phyloP scores from a whole-genome alignment of 2,797 vertebrate genomes.

The Myoxocephalus aenaeus region DNA sequence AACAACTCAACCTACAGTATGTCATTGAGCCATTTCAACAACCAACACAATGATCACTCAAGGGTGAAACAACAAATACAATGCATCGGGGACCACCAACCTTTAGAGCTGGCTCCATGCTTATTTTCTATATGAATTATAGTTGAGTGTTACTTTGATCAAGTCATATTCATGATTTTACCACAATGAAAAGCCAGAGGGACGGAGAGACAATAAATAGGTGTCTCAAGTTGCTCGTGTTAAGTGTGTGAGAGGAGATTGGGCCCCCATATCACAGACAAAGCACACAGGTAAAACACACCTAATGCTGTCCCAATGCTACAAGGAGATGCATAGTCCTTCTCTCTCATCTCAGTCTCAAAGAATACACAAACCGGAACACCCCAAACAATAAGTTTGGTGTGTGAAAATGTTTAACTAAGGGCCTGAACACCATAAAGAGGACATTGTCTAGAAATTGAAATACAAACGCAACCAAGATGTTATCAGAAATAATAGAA shows the following conservation, averaged over 20 bases:
- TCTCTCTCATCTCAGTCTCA: constrained; percentile 14
- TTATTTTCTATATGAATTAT: constrained; percentile 53
- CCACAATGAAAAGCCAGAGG: constrained; percentile 48
- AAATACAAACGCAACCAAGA: background rate
- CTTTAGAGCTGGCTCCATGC: constrained; percentile 1
- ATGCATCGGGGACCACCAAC: constrained; percentile 7
- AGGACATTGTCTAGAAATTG: background rate
- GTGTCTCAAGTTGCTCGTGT: constrained; percentile 52
- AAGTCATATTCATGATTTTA: constrained; percentile 58
- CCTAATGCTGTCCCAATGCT: constrained; percentile 30
- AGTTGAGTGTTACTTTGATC: constrained; percentile 55
- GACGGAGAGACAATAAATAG: constrained; percentile 43
- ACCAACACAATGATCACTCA: constrained; percentile 1
- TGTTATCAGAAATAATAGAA: background rate
- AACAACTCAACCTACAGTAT: constrained; percentile 3
- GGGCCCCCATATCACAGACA: constrained; percentile 58
- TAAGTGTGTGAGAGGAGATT: constrained; percentile 53
- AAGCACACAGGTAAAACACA: constrained; percentile 61
- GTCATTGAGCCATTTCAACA: constrained; percentile 20
- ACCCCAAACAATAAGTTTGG: background rate
- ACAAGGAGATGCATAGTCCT: constrained; percentile 46
- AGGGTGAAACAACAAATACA: constrained; percentile 6
- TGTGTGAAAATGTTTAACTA: background rate
- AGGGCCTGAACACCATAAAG: constrained; percentile 1
- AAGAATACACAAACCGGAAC: constrained; percentile 7